These are phyloP conservation scores for Pseudochirops corinnae DNA, from an alignment of 2,797 vertebrate species.

Conservation along the genomic window DNA sequence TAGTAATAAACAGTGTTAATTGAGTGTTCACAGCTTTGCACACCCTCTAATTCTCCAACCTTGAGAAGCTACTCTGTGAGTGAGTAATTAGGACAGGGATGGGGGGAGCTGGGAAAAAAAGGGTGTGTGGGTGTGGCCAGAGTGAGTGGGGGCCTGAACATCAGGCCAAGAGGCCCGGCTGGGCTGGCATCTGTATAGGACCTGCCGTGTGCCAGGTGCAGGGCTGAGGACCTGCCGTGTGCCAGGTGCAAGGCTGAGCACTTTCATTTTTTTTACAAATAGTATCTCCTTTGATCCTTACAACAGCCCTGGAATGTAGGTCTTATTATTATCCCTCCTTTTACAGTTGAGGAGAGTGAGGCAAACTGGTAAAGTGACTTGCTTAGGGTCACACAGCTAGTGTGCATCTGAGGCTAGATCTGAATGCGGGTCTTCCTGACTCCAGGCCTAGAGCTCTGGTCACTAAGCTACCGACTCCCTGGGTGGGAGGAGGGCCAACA, in stretches of 20 bases:
- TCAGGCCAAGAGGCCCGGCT: neutral
- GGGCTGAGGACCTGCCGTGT: neutral
- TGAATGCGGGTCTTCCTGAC: neutral
- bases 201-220: too few species aligned
- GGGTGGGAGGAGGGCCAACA: neutral
- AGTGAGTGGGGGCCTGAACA: neutral
- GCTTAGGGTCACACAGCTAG: neutral
- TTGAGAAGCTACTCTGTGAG: constrained; percentile 20
- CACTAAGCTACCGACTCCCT: neutral
- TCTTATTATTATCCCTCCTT: neutral
- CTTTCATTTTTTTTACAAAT: neutral
- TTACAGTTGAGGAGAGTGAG: neutral
- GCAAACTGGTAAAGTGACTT: neutral
- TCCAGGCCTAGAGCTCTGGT: neutral
- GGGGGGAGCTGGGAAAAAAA: neutral
- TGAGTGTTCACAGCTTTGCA: neutral
- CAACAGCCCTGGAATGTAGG: neutral
- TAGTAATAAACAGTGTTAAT: neutral
- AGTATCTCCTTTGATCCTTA: neutral
- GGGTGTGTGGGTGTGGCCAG: neutral
- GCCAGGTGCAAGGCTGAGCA: neutral
- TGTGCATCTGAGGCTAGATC: neutral
- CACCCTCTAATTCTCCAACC: neutral
- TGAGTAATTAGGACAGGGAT: neutral
- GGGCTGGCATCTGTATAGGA: too few species aligned